Evolutionary conservation across 2,888 invertebrate genomes (phyloP).

Genomic region (Eurytoma adleriae): DNA sequence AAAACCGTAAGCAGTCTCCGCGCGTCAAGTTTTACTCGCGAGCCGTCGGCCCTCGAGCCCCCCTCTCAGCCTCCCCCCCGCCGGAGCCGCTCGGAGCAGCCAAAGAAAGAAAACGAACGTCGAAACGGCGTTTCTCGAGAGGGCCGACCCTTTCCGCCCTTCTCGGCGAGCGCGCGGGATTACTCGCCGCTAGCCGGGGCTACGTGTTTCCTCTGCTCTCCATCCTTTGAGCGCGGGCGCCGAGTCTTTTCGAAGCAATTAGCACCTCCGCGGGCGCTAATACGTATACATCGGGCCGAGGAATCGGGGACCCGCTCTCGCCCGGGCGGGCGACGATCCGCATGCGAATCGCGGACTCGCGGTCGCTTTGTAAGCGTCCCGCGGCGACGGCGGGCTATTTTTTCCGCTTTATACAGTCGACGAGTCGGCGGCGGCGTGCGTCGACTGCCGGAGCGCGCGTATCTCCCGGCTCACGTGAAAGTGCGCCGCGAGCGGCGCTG

Average conservation of each 20-base stretch:
- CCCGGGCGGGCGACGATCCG: too few relatives aligned
- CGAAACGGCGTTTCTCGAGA: slow-evolving; percentile 33
- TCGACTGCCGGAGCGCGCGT: background rate
- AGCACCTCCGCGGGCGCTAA: slow-evolving; percentile 33
- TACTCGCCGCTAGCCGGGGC: slow-evolving; percentile 19
- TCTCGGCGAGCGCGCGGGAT: slow-evolving; percentile 51
- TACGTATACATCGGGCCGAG: slow-evolving; percentile 19
- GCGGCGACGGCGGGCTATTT: background rate
- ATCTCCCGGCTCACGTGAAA: background rate
- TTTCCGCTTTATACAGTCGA: slow-evolving; percentile 10
- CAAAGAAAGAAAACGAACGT: background rate
- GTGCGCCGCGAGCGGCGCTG: slow-evolving; percentile 12
- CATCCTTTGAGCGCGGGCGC: slow-evolving; percentile 3
- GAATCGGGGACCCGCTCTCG: too few relatives aligned
- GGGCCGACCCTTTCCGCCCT: slow-evolving; percentile 49
- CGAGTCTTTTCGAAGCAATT: slow-evolving; percentile 21
- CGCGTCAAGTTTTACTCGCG: slow-evolving; percentile 21
- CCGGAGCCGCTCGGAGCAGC: background rate
- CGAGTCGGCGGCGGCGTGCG: slow-evolving; percentile 8
- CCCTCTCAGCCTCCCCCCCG: background rate
- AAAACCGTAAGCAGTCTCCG: slow-evolving; percentile 4
- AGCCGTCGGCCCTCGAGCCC: slow-evolving; percentile 1
- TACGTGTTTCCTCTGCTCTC: slow-evolving; percentile 21
- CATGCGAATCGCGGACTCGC: too few relatives aligned
- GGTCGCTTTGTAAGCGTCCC: too few relatives aligned